Evolutionary conservation across 2,113 vertebrate species (phyloP).

Genomic region (Columbina picui): DNA sequence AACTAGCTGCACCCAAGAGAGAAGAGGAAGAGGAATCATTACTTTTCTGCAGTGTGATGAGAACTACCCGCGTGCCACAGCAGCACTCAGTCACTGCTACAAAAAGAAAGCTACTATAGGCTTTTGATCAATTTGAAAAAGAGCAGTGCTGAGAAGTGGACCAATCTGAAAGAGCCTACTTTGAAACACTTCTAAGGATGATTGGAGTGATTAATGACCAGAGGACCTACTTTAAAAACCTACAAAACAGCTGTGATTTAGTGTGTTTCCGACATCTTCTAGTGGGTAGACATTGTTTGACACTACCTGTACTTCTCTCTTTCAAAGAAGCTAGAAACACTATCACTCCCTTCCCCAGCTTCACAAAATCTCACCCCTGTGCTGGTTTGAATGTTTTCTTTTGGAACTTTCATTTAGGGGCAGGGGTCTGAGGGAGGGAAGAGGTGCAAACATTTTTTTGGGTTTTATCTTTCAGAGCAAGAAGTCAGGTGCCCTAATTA

Average conservation of each 20-base stretch:
- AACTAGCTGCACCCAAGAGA: neutral
- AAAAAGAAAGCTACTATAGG: neutral
- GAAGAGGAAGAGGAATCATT: neutral
- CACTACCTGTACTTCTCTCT: neutral
- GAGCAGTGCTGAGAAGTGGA: neutral
- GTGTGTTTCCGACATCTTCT: neutral
- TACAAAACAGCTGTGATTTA: neutral
- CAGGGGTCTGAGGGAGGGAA: rapidly evolving
- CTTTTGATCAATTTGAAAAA: neutral
- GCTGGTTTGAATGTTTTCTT: neutral
- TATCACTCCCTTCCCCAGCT: neutral
- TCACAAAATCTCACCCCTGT: neutral
- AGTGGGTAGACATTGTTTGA: neutral
- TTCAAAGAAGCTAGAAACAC: neutral
- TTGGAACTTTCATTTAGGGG: neutral
- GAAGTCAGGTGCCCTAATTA: neutral
- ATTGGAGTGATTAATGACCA: neutral
- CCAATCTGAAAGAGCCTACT: neutral
- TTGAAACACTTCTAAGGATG: neutral
- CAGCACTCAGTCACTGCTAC: neutral
- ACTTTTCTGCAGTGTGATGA: neutral
- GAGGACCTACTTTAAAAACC: neutral
- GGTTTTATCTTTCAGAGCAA: neutral
- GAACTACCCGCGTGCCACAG: rapidly evolving
- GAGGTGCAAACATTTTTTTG: neutral